Evolutionary conservation across 2,113 vertebrate species (phyloP).

Genomic region (Brachyistius frenatus): DNA sequence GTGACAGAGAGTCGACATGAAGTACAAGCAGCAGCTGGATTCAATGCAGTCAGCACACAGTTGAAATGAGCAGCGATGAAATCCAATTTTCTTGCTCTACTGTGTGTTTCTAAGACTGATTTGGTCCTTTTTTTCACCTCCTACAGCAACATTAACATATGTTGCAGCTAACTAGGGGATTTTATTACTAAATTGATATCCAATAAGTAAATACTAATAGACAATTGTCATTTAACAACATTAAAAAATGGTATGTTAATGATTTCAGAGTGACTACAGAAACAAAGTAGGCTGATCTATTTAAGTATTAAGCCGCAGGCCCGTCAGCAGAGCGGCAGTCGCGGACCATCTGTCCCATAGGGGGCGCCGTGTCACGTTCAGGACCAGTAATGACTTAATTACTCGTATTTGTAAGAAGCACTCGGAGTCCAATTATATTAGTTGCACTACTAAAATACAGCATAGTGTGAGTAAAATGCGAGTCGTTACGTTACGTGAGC

Average conservation of each 20-base stretch:
- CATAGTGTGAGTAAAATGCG: not conserved
- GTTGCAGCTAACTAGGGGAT: not conserved
- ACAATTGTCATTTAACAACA: not conserved
- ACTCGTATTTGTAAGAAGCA: not conserved
- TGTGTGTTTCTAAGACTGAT: not conserved
- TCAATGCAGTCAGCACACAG: not conserved
- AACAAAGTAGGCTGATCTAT: too few relatives aligned
- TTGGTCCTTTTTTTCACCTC: not conserved
- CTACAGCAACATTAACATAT: not conserved
- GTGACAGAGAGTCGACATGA: not conserved
- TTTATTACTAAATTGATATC: not conserved
- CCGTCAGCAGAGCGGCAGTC: constrained; percentile 1
- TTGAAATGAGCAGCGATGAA: not conserved
- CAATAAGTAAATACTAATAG: not conserved
- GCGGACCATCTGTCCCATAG: constrained; percentile 26
- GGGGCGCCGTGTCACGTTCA: not conserved
- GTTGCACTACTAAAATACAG: not conserved
- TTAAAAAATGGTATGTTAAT: not conserved
- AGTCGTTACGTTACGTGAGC: not conserved
- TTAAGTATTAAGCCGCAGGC: not conserved
- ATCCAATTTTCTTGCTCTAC: too few relatives aligned
- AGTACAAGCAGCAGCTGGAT: not conserved
- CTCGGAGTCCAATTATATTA: constrained; percentile 7
- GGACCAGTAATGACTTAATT: constrained; percentile 6
- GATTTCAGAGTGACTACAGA: too few relatives aligned